Conservation (phyloP, 2,888 invertebrate species). For the Rhingia rostrata region DNA sequence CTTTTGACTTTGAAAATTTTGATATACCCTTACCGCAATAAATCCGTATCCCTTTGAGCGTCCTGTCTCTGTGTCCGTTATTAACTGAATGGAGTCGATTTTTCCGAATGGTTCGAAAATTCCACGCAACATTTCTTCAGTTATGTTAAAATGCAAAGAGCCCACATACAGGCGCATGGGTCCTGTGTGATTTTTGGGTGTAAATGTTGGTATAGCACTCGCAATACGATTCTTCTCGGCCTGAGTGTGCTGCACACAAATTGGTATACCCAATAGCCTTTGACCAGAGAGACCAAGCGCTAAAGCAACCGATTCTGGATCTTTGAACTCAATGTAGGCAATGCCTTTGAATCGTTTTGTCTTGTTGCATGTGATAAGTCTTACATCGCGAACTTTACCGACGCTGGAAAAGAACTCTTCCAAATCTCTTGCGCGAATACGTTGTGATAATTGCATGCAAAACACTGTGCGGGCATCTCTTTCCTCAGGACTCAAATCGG, state of each 20-base stretch:
- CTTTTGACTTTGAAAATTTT: not conserved
- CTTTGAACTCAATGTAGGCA: slow-evolving; percentile 99
- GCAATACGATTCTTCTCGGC: slow-evolving; percentile 97
- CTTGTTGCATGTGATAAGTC: slow-evolving; percentile 99
- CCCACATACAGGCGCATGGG: slow-evolving; percentile 99
- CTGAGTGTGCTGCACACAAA: slow-evolving; percentile 99
- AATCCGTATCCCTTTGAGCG: slow-evolving; percentile 99
- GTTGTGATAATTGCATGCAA: slow-evolving; percentile 98
- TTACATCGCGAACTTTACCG: slow-evolving; percentile 98
- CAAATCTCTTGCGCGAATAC: slow-evolving; percentile 95
- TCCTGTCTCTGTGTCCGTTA: slow-evolving; percentile 97
- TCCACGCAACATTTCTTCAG: slow-evolving; percentile 98
- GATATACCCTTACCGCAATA: slow-evolving; percentile 89
- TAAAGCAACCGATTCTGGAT: slow-evolving; percentile 97
- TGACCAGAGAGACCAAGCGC: slow-evolving; percentile 98
- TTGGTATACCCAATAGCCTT: slow-evolving; percentile 96
- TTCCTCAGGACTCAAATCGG: slow-evolving; percentile 96
- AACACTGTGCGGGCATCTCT: slow-evolving; percentile 99
- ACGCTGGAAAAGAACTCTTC: slow-evolving; percentile 99
- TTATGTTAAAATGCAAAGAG: slow-evolving; percentile 98
- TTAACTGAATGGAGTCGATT: slow-evolving; percentile 96
- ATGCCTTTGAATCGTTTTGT: slow-evolving; percentile 99
- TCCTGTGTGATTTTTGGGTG: slow-evolving; percentile 94
- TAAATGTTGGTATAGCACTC: slow-evolving; percentile 91
- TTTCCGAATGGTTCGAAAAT: slow-evolving; percentile 99